Conservation (phyloP, 2,113 vertebrate genomes). For the Morone saxatilis region DNA sequence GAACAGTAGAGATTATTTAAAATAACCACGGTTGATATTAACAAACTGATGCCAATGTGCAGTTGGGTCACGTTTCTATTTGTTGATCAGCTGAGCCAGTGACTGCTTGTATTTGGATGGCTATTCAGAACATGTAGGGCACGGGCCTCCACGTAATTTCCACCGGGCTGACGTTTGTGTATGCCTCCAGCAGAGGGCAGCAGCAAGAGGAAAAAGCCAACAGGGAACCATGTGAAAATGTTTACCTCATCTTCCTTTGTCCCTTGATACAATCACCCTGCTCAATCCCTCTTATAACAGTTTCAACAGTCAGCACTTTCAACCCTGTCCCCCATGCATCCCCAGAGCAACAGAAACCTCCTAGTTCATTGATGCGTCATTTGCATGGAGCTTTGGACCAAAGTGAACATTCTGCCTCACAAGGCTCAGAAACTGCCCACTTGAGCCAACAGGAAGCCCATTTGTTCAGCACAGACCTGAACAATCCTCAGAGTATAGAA, state of each 20-base stretch:
- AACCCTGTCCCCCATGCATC: slow-evolving; percentile 28
- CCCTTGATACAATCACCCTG: slow-evolving; percentile 41
- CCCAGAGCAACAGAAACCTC: slow-evolving; percentile 48
- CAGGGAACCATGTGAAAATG: neutral
- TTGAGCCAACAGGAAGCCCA: slow-evolving; percentile 51
- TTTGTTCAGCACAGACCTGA: slow-evolving; percentile 45
- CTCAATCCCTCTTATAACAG: slow-evolving; percentile 50
- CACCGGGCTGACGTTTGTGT: slow-evolving; percentile 10
- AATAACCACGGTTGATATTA: neutral
- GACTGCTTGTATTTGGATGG: neutral
- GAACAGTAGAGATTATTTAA: neutral
- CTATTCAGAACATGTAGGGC: neutral
- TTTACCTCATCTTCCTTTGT: slow-evolving; percentile 55
- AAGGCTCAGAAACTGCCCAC: slow-evolving; percentile 32
- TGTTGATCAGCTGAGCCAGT: neutral
- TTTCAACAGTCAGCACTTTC: slow-evolving; percentile 66
- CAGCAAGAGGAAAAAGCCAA: neutral
- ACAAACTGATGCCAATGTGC: neutral
- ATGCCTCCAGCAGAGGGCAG: slow-evolving; percentile 57
- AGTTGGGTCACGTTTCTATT: neutral
- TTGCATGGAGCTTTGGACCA: slow-evolving; percentile 31
- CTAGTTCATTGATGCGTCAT: slow-evolving; percentile 34
- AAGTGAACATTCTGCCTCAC: slow-evolving; percentile 64
- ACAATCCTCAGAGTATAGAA: slow-evolving; percentile 45
- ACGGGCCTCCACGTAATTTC: neutral